phyloP scores from a whole-genome alignment of 2,888 invertebrate genomes.

The Octonoba sinensis region DNA sequence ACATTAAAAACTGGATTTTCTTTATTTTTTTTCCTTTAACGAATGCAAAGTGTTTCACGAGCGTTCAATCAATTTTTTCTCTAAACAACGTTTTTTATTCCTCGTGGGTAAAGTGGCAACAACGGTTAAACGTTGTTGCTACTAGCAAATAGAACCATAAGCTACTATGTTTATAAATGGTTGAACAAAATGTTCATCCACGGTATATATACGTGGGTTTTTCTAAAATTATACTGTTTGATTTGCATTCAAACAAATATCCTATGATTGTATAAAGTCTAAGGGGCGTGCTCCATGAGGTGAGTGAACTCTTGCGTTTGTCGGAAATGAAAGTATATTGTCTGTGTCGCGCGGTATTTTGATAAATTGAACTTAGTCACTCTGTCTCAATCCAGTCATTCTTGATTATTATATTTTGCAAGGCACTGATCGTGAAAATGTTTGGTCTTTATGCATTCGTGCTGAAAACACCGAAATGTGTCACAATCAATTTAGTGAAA shows the following conservation, averaged over 20 bases:
- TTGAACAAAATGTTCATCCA: conserved; percentile 30
- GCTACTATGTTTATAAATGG: conserved; percentile 49
- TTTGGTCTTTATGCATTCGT: too few species aligned
- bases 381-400: too few species aligned
- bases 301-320: conserved; percentile 12
- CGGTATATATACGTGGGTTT: conserved; percentile 43
- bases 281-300: conserved; percentile 55
- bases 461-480: too few species aligned
- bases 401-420: too few species aligned
- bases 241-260: conserved; percentile 15
- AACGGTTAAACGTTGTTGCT: conserved; percentile 2
- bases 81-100: too few species aligned
- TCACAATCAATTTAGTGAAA: too few species aligned
- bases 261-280: conserved; percentile 47
- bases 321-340: neutral
- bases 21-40: too few species aligned
- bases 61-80: too few species aligned
- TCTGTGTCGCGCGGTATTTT: neutral
- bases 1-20: too few species aligned
- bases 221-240: conserved; percentile 24
- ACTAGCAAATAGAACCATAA: conserved; percentile 13
- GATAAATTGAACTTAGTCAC: too few species aligned
- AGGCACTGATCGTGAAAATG: too few species aligned
- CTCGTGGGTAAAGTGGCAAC: conserved; percentile 12
- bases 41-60: too few species aligned